Evolutionary conservation across 2,113 vertebrate genomes (phyloP), one percentile per base, ranked within the genome.

Genomic region (Strix aluco): DNA sequence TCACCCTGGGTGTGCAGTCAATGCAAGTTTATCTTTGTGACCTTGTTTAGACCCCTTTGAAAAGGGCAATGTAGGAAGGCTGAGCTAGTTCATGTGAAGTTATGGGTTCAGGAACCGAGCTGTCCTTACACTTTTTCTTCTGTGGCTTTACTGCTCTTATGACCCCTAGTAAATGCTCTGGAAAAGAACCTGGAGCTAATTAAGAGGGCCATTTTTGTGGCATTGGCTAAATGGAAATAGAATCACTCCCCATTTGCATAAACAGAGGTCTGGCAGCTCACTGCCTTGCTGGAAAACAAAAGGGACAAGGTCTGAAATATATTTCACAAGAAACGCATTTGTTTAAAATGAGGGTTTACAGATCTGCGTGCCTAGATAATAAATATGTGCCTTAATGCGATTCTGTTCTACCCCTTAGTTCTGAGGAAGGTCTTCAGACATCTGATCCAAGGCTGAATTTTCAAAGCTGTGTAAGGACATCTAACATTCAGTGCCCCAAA

Each of bases 111-210:
- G 75, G 73, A 85, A 75, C 42, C 1, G 1, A 75, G 66, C 52
- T 91, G 73, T 11, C 72, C 46, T 67, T 77, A 6, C 2, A 3
- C 29, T 77, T 47, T 47, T 71, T 54, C 29, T 81, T 54, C 55
- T 78, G 36, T 87, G 72, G 30, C 77, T 92, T 94, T 46, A 2
- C 15, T 92, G 47, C 51, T 82, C 20, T 42, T 79, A 6, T 46
- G 63, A 88, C 52, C 79, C 52, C 46, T 6, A 26, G 29, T n/a
- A 61, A 90, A 61, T 18, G 15, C 36, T 62, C 52, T 86, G 63
- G 67, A 92, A 78, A 87, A 69, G 70, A 92, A 91, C 70, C 82
- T 92, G 88, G 54, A 92, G 63, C 49, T 84, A 81, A 94, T 92
- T 79, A 93, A 88, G 38, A 38, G 40, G 59, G 72, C 72, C 11